These are phyloP conservation scores for Caiman crocodilus DNA, from an alignment of 2,797 vertebrate genomes.

Conservation along the genomic window DNA sequence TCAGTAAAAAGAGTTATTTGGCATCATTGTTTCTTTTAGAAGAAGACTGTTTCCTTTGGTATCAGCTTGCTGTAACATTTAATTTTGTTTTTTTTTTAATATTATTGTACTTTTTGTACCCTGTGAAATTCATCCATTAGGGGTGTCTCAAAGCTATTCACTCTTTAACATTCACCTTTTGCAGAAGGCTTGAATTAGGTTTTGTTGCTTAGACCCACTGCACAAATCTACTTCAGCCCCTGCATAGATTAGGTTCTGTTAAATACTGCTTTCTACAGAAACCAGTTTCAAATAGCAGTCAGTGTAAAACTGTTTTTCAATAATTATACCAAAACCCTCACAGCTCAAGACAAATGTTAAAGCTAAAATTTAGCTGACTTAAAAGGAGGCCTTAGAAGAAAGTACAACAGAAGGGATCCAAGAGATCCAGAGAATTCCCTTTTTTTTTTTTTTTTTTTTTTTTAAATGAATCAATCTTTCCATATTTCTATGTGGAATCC, in stretches of 20 bases:
- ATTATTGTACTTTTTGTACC: not conserved
- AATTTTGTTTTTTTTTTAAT: not conserved
- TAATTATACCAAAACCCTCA: not conserved
- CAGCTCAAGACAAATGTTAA: not conserved
- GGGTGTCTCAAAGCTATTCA: not conserved
- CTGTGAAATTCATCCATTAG: not conserved
- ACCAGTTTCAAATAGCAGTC: not conserved
- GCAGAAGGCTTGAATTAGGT: not conserved
- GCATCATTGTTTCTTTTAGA: not conserved
- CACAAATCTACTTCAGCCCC: not conserved
- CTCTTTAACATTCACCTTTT: not conserved
- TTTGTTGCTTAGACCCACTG: not conserved
- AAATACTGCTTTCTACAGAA: not conserved
- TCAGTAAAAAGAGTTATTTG: not conserved
- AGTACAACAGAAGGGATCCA: not conserved
- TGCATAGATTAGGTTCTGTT: not conserved
- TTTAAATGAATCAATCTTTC: not conserved
- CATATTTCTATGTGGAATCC: not conserved
- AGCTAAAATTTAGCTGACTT: not conserved
- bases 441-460: too few relatives aligned
- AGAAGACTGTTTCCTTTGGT: not conserved
- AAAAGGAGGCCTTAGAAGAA: not conserved
- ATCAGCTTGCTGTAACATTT: not conserved
- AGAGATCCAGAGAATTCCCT: not conserved
- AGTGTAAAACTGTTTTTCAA: not conserved